These are phyloP conservation scores for Nowickia ferox DNA, from an alignment of 2,888 invertebrate genomes.

Conservation along the genomic window DNA sequence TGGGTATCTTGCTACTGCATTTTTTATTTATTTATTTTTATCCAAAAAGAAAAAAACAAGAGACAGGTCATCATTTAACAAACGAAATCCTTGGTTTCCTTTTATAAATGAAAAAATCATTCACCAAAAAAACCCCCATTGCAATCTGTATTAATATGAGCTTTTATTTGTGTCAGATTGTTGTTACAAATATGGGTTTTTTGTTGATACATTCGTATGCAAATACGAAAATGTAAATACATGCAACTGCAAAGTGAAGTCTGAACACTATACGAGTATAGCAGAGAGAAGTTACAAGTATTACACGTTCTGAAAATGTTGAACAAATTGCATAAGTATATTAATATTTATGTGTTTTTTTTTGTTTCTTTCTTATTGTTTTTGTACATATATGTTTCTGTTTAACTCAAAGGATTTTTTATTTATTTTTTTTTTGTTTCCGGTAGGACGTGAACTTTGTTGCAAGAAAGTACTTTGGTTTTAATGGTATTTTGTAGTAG, in stretches of 20 bases:
- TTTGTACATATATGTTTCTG: neutral
- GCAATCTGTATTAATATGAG: constrained; percentile 47
- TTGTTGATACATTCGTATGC: neutral
- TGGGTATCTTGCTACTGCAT: neutral
- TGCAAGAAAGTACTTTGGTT: constrained; percentile 10
- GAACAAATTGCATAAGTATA: constrained; percentile 57
- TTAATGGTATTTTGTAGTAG: constrained; percentile 29
- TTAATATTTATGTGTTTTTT: constrained; percentile 36
- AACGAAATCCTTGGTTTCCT: constrained; percentile 49
- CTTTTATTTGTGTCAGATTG: constrained; percentile 32
- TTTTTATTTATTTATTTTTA: constrained; percentile 34
- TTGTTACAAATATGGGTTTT: constrained; percentile 8
- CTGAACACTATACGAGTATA: constrained; percentile 12
- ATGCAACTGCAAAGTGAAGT: neutral
- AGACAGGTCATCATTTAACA: constrained; percentile 50
- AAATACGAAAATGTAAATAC: constrained; percentile 17
- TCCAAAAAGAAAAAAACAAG: neutral
- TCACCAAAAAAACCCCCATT: constrained; percentile 16
- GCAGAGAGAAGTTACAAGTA: constrained; percentile 22
- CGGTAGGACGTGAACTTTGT: neutral
- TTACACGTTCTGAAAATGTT: constrained; percentile 44
- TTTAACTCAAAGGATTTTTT: neutral
- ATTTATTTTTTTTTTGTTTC: neutral
- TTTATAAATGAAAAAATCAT: constrained; percentile 45
- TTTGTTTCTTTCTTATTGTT: neutral